Evolutionary conservation across 2,888 invertebrate species (phyloP), one percentile per base, ranked within the genome.

Genomic region (Melolontha melolontha): DNA sequence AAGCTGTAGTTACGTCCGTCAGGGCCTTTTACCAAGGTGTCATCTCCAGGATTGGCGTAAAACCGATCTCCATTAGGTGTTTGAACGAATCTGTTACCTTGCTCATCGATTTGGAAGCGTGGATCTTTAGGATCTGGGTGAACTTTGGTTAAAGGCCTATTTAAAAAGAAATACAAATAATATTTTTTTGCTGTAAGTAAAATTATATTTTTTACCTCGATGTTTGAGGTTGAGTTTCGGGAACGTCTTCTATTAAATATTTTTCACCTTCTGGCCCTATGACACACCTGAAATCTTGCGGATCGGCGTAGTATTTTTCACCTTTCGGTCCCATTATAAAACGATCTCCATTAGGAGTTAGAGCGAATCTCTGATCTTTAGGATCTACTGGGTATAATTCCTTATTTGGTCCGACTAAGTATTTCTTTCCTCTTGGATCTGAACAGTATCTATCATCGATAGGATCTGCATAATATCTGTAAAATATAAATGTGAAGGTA

Each of bases 281-380:
- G 17, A 68, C 68, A 16, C 52, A 68, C 7, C 42, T 62, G 10
- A 14, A 27, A 39, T 68, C 57, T 12, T 39, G 40, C 4, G 68
- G 68, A 16, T 68, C 68, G n/a, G 44, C 64, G 49, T 52, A 68
- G 17, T 54, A 68, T 34, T 68, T 68, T 42, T 68, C 68, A 5
- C 64, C 64, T 29, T 64, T 68, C n/a, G 68, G 64, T 14, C 68
- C 68, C 42, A 68, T 49, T n/a, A 68, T 68, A 27, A 68, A 68
- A 39, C 54, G 42, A n/a, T 68, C 49, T 14, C 68, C 68, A 11
- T 57, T 52, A 4, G 68, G 63, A 42, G 47, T 49, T 10, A 64
- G 7, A 2, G 49, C 64, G 22, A 55, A 68, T 12, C 68, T 22
- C 11, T 52, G 42, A 16, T 68, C 68, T 16, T 62, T 64, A n/a